Percentiles rank a stretch among this genome's conserved stretches.
Evolutionary conservation across 2,113 vertebrate genomes (phyloP).

Genomic region (Poeciliopsis occidentalis): DNA sequence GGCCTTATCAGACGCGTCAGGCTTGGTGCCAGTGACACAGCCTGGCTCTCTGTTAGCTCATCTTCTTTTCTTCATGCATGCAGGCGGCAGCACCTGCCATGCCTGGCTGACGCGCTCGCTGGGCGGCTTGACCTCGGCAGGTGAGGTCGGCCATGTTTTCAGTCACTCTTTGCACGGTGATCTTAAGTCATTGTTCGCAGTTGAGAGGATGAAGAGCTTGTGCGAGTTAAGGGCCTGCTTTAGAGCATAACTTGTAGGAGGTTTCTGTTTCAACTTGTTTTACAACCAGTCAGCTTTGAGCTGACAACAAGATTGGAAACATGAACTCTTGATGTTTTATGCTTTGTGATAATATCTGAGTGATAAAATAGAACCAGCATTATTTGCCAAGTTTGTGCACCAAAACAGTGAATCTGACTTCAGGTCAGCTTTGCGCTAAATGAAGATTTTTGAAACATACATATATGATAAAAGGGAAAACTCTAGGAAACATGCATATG

Average conservation of each 20-base stretch:
- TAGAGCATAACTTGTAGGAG: constrained; percentile 5
- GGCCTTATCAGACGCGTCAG: constrained; percentile 62
- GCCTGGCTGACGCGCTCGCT: constrained; percentile 5
- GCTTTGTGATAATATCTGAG: neutral
- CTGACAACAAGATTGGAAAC: neutral
- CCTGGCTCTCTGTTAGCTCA: constrained; percentile 45
- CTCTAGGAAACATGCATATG: no score
- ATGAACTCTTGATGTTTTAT: neutral
- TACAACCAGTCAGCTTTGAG: neutral
- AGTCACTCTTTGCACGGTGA: constrained; percentile 37
- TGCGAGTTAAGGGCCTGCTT: constrained; percentile 37
- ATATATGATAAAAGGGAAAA: no score
- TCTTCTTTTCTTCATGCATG: constrained; percentile 40
- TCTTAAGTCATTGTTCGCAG: constrained; percentile 1
- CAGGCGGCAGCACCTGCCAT: constrained; percentile 23
- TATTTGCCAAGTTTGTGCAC: no score
- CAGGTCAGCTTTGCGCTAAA: no score
- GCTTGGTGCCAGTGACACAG: constrained; percentile 38
- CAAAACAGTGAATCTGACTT: no score
- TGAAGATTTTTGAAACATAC: no score
- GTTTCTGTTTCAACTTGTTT: constrained; percentile 12
- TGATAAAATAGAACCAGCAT: neutral
- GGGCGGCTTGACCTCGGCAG: constrained; percentile 28
- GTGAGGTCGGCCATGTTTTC: constrained; percentile 46
- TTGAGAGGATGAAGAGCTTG: constrained; percentile 19